phyloP scores from a whole-genome alignment of 53 echinoderm and acorn worm species.

The Patiria pectinifera region DNA sequence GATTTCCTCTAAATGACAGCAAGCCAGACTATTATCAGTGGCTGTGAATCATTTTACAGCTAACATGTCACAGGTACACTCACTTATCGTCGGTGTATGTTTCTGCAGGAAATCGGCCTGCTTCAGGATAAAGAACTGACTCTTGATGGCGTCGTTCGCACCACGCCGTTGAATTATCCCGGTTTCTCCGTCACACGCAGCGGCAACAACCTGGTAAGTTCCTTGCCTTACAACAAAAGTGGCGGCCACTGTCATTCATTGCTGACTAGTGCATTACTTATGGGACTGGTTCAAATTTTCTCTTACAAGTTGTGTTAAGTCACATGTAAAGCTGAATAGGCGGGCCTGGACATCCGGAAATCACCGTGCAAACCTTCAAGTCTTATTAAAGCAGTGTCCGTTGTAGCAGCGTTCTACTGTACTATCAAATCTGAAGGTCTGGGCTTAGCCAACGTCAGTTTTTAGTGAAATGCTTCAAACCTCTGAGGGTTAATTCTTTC shows the following conservation, averaged over 20 bases:
- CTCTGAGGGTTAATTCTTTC: not conserved
- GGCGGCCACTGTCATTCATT: too few species aligned
- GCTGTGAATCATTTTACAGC: not conserved
- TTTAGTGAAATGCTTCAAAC: not conserved
- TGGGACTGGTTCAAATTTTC: too few species aligned
- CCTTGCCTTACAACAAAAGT: too few species aligned
- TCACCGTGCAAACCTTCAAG: not conserved
- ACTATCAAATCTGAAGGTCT: too few species aligned
- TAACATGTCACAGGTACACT: not conserved
- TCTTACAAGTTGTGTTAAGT: too few species aligned
- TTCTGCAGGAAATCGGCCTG: constrained; percentile 42
- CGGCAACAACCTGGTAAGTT: constrained; percentile 36
- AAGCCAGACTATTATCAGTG: too few species aligned
- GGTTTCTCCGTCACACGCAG: constrained; percentile 7
- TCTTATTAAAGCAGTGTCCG: not conserved
- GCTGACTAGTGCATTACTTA: too few species aligned
- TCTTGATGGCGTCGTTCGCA: not conserved
- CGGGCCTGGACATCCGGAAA: too few species aligned
- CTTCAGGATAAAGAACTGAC: constrained; percentile 1
- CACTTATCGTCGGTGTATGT: not conserved
- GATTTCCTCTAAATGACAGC: too few species aligned
- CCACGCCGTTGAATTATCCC: not conserved
- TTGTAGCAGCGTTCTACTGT: too few species aligned
- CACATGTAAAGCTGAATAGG: too few species aligned
- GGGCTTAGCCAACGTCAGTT: too few species aligned